These are phyloP conservation scores for Sarcophaga caerulescens DNA, from an alignment of 2,888 invertebrate species.

Conservation along the genomic window DNA sequence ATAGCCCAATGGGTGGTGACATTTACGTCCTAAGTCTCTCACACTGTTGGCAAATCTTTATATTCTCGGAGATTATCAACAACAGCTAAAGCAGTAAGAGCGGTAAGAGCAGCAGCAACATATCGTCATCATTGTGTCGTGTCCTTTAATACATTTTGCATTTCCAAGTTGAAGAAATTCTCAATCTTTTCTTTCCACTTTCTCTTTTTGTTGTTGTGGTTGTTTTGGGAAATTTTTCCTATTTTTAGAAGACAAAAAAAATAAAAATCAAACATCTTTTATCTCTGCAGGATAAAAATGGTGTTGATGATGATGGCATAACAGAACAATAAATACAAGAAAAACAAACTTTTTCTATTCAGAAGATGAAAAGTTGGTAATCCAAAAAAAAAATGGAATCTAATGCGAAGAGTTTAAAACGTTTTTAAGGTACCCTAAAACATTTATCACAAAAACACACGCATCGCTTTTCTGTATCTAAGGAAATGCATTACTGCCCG, in stretches of 20 bases:
- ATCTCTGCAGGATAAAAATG: conserved; percentile 65
- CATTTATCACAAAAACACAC: no score
- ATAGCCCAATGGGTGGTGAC: conserved; percentile 58
- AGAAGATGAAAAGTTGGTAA: background rate
- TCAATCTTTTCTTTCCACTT: conserved; percentile 24
- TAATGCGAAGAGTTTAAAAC: no score
- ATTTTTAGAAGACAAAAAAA: background rate
- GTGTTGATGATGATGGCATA: conserved; percentile 37
- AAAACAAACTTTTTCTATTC: conserved; percentile 40
- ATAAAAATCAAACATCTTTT: conserved; percentile 53
- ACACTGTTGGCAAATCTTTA: conserved; percentile 26
- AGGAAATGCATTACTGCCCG: no score
- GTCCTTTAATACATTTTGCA: conserved; percentile 35
- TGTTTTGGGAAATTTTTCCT: background rate
- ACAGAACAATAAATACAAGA: conserved; percentile 1
- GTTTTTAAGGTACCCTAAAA: no score
- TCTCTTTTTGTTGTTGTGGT: background rate
- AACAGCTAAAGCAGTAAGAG: conserved; percentile 10
- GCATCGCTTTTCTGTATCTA: no score
- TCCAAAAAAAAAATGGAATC: background rate
- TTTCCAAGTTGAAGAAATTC: conserved; percentile 1
- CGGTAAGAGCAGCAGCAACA: no score
- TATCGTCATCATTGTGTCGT: conserved; percentile 19
- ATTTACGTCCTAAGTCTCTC: conserved; percentile 14
- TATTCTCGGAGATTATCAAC: conserved; percentile 39